Evolutionary conservation across 2,888 invertebrate genomes (phyloP), one percentile per base, ranked within the genome.

Genomic region (Apotomis capreana): DNA sequence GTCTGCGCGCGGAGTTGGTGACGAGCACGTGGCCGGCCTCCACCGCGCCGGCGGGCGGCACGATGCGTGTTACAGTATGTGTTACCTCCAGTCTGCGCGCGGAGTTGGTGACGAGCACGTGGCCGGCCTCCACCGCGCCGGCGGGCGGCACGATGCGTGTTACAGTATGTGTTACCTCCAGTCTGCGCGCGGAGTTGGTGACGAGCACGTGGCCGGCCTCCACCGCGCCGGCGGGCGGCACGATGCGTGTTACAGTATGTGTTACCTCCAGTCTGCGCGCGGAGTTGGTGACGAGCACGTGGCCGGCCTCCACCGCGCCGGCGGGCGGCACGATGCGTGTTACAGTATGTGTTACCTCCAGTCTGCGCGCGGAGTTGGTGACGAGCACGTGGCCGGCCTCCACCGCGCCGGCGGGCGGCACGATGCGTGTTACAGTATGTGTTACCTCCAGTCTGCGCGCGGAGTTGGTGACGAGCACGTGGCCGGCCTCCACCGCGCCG

Each of bases 1-100:
- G 92, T 78, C 98, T 94, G 68, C 99, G 94, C 0, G 97, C 98
- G 12, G 98, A 98, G 89, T 98, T 98, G 54, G 96, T 96, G 67
- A 97, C 95, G 72, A 96, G 94, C 80, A 97, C 95, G 75, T 96
- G 95, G 1, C 85, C 86, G 54, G 84, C 84, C 65, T 93, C 93
- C 0, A 83, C 76, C 4, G 90, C 90, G 65, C 96, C 95, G 79
- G 96, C 95, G 68, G 97, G 96, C 76, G 97, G 96, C 73, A 97
- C 96, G 61, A 26, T 26, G 26, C 26, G 26, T 26, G 26, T 26
- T 26, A 26, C 26, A 26, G 26, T 26, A 26, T 26, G 26, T 26
- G 26, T 26, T 26, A 26, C 26, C 26, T 26, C 26, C 26, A 26
- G 26, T 26, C 26, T 26, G 26, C 26, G 26, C 26, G 26, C 26